Conservation (phyloP, 2,113 vertebrate species). For the Opisthocomus hoazin region DNA sequence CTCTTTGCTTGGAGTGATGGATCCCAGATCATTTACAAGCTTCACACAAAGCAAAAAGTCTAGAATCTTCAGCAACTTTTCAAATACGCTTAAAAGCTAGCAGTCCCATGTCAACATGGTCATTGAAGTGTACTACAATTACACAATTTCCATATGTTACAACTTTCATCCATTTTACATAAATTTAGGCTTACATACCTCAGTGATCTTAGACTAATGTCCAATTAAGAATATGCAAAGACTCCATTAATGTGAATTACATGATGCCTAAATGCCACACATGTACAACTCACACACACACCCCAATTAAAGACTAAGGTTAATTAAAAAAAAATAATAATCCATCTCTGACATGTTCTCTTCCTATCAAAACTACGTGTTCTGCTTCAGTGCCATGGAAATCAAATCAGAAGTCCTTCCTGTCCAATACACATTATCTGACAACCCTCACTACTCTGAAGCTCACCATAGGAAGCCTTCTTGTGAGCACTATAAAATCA, state of each 20-base stretch:
- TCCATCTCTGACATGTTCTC: neutral
- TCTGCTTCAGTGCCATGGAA: neutral
- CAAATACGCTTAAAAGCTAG: neutral
- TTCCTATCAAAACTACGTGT: neutral
- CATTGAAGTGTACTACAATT: neutral
- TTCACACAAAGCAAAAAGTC: conserved; percentile 75
- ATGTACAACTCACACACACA: neutral
- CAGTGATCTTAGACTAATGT: neutral
- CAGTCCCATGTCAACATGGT: neutral
- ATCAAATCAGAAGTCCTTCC: neutral
- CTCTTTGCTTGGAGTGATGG: conserved; percentile 94
- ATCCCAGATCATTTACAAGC: conserved; percentile 88
- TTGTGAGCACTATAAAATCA: neutral
- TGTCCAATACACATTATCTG: neutral
- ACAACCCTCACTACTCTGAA: neutral
- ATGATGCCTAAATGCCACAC: neutral
- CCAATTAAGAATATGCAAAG: neutral
- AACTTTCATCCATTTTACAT: neutral
- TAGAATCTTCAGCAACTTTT: neutral
- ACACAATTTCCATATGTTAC: neutral
- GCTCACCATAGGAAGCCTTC: neutral
- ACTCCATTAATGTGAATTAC: neutral
- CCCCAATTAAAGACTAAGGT: neutral
- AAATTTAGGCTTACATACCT: neutral
- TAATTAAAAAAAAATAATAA: neutral